Base-by-base conservation (phyloP, 2,888 invertebrate genomes). In the Lumbricus terrestris region DNA sequence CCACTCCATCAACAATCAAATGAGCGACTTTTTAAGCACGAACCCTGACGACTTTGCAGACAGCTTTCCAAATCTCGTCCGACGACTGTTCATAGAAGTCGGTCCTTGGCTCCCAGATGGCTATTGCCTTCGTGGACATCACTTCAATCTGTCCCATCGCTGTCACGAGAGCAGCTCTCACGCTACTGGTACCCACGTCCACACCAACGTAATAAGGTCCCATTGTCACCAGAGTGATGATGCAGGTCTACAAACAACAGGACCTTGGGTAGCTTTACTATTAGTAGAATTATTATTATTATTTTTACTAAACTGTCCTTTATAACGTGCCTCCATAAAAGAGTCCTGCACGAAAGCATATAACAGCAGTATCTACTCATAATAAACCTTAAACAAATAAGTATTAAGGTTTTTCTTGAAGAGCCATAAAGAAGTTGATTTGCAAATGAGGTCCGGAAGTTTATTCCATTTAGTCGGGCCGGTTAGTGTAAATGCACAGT, bases 181-280 rank as follows among this genome's bases (percentile, higher is more conserved):
- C 98, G 95, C 98, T 98, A 29, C 97, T 97, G 3, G 98, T 98
- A 13, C 99, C 99, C 82, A 98, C 98, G 95, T 99, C 99, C 23
- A 98, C 97, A n/a, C 95, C 95, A 91, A 95, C 92, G 90, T 93
- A 94, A 89, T 89, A 90, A 42, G 54, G 82, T 34, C 88, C 88
- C 37, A 38, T 88, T 29, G 23, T 88, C 69, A 69, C 5, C n/a
- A n/a, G 69, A n/a, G 40, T 11, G 40, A 11, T n/a, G 29, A n/a
- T 69, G 11, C 29, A n/a, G n/a, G n/a, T n/a, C 69, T 69, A n/a
- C 69, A 69, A 11, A 69, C 69, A 69, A n/a, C 69, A 69, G n/a
- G 8, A 69, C n/a, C n/a, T n/a, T n/a, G n/a, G n/a, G 69, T 1
- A 69, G 13, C 29, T 29, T 54, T 54, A 54, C 54, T 2, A 42